phyloP scores from a whole-genome alignment of 2,888 invertebrate genomes.

The Acanthoscelides obtectus region DNA sequence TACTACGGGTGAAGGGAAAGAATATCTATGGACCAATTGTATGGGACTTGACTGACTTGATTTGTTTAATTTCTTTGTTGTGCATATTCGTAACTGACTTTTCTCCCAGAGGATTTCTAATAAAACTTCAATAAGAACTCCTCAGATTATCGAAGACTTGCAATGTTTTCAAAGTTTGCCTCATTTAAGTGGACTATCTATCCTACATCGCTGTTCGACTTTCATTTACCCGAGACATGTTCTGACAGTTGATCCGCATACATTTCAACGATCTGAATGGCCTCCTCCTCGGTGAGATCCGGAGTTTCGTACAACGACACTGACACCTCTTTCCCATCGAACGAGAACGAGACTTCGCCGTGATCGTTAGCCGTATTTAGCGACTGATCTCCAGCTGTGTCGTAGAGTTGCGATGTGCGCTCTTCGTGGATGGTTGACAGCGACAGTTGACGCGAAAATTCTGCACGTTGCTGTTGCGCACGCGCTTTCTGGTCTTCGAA shows the following conservation, averaged over 20 bases:
- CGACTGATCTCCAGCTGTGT: conserved; percentile 64
- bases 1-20: too few relatives aligned
- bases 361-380: conserved; percentile 70
- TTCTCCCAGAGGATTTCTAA: too few relatives aligned
- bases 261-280: conserved; percentile 88
- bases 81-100: too few relatives aligned
- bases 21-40: too few relatives aligned
- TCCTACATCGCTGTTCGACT: too few relatives aligned
- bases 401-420: conserved; percentile 81
- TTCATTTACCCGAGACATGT: conserved; percentile 61
- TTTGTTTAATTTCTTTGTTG: too few relatives aligned
- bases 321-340: conserved; percentile 88
- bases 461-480: conserved; percentile 52
- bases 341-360: conserved; percentile 84
- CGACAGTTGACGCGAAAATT: conserved; percentile 71
- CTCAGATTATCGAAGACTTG: too few relatives aligned
- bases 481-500: conserved; percentile 69
- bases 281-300: conserved; percentile 88
- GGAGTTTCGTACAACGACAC: conserved; percentile 90
- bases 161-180: too few relatives aligned
- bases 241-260: conserved; percentile 90
- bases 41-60: too few relatives aligned
- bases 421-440: conserved; percentile 89
- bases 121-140: too few relatives aligned
- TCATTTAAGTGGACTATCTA: too few relatives aligned